Conservation (phyloP, 2,797 vertebrate genomes). For the Podarcis lilfordi region DNA sequence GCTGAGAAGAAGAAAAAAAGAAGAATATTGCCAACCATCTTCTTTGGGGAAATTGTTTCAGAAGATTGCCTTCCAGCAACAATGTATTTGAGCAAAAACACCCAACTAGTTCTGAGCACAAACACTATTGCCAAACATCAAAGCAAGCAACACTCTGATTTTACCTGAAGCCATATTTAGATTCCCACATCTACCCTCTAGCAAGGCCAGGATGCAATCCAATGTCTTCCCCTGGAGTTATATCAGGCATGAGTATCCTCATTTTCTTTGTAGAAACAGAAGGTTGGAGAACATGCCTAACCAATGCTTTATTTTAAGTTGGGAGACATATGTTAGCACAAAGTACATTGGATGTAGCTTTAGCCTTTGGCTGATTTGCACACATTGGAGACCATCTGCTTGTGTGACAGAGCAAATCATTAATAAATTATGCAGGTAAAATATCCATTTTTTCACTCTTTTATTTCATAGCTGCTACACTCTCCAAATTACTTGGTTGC, state of each 20-base stretch:
- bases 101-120: neutral
- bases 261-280: neutral
- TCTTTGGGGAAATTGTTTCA: neutral
- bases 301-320: neutral
- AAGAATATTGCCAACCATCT: neutral
- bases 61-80: neutral
- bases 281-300: neutral
- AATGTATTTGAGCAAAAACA: neutral
- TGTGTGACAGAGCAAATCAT: neutral
- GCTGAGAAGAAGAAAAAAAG: neutral
- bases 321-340: neutral
- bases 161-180: neutral
- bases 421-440: neutral
- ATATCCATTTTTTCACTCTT: neutral
- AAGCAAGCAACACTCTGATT: neutral
- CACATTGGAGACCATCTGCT: conserved; percentile 15
- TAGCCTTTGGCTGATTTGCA: neutral
- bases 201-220: neutral
- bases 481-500: neutral
- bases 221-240: neutral
- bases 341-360: neutral
- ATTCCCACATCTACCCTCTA: neutral
- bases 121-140: neutral
- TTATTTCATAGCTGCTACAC: neutral
- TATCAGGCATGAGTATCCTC: neutral